Evolutionary conservation across 2,888 invertebrate genomes (phyloP).

Genomic region (Melikaiella ostensackeni): DNA sequence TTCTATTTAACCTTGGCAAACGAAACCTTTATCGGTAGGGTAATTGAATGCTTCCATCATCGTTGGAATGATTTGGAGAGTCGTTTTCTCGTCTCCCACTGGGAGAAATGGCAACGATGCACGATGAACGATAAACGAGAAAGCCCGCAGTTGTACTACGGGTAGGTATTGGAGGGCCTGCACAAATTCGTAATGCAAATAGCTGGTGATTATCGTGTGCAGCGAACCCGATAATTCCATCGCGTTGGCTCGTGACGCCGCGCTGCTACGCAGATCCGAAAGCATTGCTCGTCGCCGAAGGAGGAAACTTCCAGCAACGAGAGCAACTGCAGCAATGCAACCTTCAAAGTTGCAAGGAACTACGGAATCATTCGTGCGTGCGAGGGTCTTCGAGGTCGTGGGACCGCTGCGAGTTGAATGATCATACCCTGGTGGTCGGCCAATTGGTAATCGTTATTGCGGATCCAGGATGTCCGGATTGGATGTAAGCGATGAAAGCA

Average conservation of each 20-base stretch:
- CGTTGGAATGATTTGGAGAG: slow-evolving; percentile 42
- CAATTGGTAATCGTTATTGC: neutral
- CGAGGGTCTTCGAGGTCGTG: slow-evolving; percentile 21
- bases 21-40: neutral
- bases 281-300: slow-evolving; percentile 17
- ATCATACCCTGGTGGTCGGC: neutral
- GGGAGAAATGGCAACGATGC: neutral
- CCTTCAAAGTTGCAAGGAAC: slow-evolving; percentile 11
- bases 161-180: slow-evolving; percentile 42
- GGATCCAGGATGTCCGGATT: neutral
- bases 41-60: slow-evolving; percentile 49
- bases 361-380: neutral
- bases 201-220: slow-evolving; percentile 51
- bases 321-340: slow-evolving; percentile 15
- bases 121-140: neutral
- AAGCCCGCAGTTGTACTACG: slow-evolving; percentile 1
- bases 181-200: slow-evolving; percentile 56
- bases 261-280: slow-evolving; percentile 42
- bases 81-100: slow-evolving; percentile 25
- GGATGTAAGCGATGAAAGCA: neutral
- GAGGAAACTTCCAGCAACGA: slow-evolving; percentile 7
- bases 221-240: slow-evolving; percentile 55
- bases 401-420: neutral
- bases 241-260: slow-evolving; percentile 49
- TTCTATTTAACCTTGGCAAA: neutral